These are phyloP conservation scores for Drosophila borborema DNA, from an alignment of 2,888 invertebrate species.

Conservation along the genomic window DNA sequence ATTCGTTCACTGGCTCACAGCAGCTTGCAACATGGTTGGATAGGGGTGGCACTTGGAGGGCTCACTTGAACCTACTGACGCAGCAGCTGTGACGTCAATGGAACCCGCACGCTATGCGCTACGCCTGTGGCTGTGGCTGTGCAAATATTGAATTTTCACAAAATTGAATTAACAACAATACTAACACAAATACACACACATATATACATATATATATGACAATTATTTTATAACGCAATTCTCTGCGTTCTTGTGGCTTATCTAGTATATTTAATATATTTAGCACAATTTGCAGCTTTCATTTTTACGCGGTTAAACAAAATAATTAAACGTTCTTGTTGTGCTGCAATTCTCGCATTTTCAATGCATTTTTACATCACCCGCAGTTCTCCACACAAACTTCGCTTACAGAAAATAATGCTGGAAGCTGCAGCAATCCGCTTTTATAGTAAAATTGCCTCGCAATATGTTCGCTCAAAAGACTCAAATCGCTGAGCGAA, in stretches of 20 bases:
- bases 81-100: constrained; percentile 63
- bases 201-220: background rate
- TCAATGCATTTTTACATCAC: constrained; percentile 20
- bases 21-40: constrained; percentile 31
- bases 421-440: constrained; percentile 26
- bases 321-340: background rate
- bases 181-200: constrained; percentile 12
- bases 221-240: constrained; percentile 47
- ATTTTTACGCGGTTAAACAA: constrained; percentile 38
- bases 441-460: constrained; percentile 22
- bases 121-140: constrained; percentile 10
- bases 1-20: constrained; percentile 22
- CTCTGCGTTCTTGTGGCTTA: constrained; percentile 32
- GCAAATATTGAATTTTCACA: constrained; percentile 66
- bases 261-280: constrained; percentile 34
- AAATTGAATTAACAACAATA: constrained; percentile 22
- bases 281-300: constrained; percentile 43
- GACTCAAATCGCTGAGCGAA: constrained; percentile 1
- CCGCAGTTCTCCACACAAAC: constrained; percentile 14
- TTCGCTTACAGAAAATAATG: constrained; percentile 24
- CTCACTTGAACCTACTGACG: constrained; percentile 56
- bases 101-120: constrained; percentile 14
- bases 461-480: constrained; percentile 12
- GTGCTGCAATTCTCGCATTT: constrained; percentile 16
- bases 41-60: background rate